phyloP scores from a whole-genome alignment of 2,888 invertebrate genomes.

The Pecten maximus region DNA sequence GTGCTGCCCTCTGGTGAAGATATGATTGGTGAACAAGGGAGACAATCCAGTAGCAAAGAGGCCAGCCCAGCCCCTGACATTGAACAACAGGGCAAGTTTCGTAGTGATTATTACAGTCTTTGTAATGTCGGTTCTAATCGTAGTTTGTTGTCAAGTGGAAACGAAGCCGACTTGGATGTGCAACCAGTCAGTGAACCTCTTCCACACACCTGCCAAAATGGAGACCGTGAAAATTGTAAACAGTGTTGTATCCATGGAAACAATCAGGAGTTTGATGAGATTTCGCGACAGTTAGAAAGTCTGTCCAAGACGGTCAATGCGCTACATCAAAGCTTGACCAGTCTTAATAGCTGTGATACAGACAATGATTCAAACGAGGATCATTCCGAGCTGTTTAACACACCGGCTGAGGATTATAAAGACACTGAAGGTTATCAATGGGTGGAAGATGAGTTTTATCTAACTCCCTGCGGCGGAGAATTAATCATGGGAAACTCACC shows the following conservation, averaged over 20 bases:
- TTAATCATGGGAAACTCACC: constrained; percentile 72
- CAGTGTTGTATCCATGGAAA: constrained; percentile 59
- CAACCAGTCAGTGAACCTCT: constrained; percentile 1
- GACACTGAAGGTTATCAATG: constrained; percentile 76
- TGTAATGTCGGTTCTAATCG: constrained; percentile 74
- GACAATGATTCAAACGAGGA: constrained; percentile 67
- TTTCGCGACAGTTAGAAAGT: constrained; percentile 74
- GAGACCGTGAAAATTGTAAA: constrained; percentile 54
- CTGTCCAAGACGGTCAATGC: constrained; percentile 77
- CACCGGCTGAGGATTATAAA: constrained; percentile 61
- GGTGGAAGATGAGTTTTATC: constrained; percentile 77
- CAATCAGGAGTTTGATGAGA: constrained; percentile 72
- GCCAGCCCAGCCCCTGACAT: constrained; percentile 49
- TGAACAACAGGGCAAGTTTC: constrained; percentile 73
- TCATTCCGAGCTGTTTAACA: constrained; percentile 51
- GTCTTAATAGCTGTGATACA: constrained; percentile 72
- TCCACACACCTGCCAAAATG: constrained; percentile 59
- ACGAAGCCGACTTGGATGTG: constrained; percentile 55
- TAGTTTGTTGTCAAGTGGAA: constrained; percentile 66
- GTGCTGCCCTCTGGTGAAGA: constrained; percentile 40
- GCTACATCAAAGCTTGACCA: constrained; percentile 74
- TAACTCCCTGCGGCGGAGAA: constrained; percentile 75
- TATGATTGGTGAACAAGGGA: constrained; percentile 49
- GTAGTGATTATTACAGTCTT: constrained; percentile 78
- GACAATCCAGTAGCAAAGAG: constrained; percentile 50